A percentile compares a stretch with the other conserved stretches of the same genome.
These are phyloP conservation scores for Synergus gifuensis DNA, from an alignment of 2,888 invertebrate species.

Conservation along the genomic window DNA sequence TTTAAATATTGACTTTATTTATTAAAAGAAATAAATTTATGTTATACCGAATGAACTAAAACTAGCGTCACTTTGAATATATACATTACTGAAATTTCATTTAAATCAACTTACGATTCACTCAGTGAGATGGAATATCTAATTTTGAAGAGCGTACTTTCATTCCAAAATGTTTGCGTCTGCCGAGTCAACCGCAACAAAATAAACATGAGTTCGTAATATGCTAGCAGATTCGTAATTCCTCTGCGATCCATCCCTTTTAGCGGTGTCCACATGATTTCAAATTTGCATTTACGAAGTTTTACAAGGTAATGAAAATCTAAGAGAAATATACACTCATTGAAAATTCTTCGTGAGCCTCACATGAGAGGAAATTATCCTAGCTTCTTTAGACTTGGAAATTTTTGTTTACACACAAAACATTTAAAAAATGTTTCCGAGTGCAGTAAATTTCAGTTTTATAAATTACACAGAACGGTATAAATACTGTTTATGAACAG, in stretches of 20 bases:
- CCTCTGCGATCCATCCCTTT: conserved; percentile 15
- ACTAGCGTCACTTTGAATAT: background rate
- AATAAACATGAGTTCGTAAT: conserved; percentile 40
- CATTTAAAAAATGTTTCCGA: background rate
- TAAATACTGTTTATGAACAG: no score
- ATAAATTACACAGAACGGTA: no score
- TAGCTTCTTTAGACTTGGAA: background rate
- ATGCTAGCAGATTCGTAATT: conserved; percentile 31
- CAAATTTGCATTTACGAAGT: conserved; percentile 8
- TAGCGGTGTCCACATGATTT: conserved; percentile 10
- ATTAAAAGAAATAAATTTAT: background rate
- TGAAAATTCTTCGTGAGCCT: background rate
- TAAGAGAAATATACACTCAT: background rate
- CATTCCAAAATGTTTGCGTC: conserved; percentile 25
- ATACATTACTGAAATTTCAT: conserved; percentile 16
- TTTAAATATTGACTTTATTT: background rate
- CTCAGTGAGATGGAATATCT: conserved; percentile 27
- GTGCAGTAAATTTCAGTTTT: background rate
- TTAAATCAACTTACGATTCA: conserved; percentile 27
- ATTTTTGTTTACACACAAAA: background rate
- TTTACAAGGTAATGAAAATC: background rate
- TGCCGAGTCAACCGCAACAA: conserved; percentile 35
- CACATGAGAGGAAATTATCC: background rate
- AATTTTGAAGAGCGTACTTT: conserved; percentile 39
- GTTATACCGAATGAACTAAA: background rate